These are phyloP conservation scores for Onychomys leucogaster DNA, from an alignment of 2,797 vertebrate genomes.

Conservation along the genomic window DNA sequence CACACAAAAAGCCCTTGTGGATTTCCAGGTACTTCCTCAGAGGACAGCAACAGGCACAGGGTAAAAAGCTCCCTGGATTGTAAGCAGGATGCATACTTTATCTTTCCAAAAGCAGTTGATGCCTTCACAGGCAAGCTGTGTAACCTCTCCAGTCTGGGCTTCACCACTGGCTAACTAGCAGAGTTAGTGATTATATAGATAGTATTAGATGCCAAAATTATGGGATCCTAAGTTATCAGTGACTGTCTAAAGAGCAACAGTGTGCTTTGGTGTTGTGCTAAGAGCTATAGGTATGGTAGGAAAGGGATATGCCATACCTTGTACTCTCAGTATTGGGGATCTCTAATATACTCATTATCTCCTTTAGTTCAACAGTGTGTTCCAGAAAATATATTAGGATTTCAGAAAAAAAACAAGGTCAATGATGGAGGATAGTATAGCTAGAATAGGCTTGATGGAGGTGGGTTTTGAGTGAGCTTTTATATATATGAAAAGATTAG, in stretches of 20 bases:
- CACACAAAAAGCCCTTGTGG: background rate
- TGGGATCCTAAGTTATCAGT: background rate
- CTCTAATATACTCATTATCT: background rate
- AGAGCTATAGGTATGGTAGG: background rate
- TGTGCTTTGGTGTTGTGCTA: background rate
- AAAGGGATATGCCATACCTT: background rate
- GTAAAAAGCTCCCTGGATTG: background rate
- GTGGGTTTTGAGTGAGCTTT: conserved; percentile 19
- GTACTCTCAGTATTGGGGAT: background rate
- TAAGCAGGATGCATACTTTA: background rate
- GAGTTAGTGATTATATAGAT: background rate
- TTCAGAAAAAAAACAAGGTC: background rate
- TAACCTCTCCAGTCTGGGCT: background rate
- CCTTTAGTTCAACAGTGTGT: background rate
- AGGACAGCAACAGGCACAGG: background rate
- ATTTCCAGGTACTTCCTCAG: background rate
- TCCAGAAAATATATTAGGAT: background rate
- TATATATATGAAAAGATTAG: background rate
- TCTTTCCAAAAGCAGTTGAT: background rate
- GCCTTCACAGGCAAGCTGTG: background rate
- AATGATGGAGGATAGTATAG: background rate
- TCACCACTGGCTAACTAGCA: background rate
- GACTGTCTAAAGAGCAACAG: background rate
- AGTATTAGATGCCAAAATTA: conserved; percentile 25
- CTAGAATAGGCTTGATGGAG: background rate